These are phyloP conservation scores for Caiman crocodilus DNA, from an alignment of 2,797 vertebrate species.

Conservation along the genomic window DNA sequence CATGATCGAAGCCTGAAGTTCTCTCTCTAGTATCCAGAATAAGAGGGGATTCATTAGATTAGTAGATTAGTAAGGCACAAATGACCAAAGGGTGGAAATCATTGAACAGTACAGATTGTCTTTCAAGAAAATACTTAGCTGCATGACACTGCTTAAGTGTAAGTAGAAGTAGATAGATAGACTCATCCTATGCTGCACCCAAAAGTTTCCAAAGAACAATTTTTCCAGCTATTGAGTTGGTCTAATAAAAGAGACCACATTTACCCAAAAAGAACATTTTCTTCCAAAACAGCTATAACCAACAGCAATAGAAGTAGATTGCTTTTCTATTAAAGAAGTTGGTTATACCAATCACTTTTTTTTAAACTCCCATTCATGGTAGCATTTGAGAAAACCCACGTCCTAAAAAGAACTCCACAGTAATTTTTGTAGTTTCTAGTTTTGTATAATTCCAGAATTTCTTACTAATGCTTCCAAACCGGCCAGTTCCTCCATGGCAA, in stretches of 20 bases:
- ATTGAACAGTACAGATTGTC: not conserved
- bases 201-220: too few species aligned
- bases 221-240: too few species aligned
- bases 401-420: not conserved
- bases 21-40: not conserved
- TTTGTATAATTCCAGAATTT: not conserved
- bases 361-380: not conserved
- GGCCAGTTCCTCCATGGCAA: conserved; percentile 86
- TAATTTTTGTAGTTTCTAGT: not conserved
- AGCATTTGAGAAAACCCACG: not conserved
- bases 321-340: not conserved
- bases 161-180: too few species aligned
- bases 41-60: not conserved
- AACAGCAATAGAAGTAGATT: too few species aligned
- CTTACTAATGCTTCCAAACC: conserved; percentile 85
- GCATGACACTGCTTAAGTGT: not conserved
- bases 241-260: too few species aligned
- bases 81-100: not conserved
- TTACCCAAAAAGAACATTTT: too few species aligned
- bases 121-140: not conserved
- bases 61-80: not conserved
- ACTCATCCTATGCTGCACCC: too few species aligned
- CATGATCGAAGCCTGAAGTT: not conserved
- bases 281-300: too few species aligned
- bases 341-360: not conserved